Evolutionary conservation across 2,797 vertebrate species (phyloP).

Genomic region (Ctenosaura bakeri): DNA sequence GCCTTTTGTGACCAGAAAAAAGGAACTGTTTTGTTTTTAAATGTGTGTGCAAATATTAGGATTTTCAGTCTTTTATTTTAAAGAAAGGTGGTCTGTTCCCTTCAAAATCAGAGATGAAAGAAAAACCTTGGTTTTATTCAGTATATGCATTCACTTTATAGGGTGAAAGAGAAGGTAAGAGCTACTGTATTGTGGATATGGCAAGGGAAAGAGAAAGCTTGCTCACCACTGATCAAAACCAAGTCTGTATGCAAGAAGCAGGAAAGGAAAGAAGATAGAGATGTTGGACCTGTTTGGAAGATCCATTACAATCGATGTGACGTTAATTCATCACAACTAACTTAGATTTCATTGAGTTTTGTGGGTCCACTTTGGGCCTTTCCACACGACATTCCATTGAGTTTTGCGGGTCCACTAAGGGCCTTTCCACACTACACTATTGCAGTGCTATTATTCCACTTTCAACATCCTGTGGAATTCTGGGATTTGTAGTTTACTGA

Average conservation of each 20-base stretch:
- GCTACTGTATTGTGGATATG: neutral
- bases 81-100: neutral
- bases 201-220: neutral
- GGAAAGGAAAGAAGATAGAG: neutral
- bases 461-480: too few species aligned
- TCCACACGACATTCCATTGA: too few species aligned
- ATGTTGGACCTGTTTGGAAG: too few species aligned
- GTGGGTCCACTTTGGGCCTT: too few species aligned
- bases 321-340: too few species aligned
- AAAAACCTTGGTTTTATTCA: neutral
- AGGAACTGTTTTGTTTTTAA: neutral
- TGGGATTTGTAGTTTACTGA: too few species aligned
- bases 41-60: neutral
- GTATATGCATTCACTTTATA: neutral
- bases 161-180: neutral
- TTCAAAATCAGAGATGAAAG: neutral
- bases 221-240: neutral
- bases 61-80: neutral
- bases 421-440: too few species aligned
- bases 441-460: too few species aligned
- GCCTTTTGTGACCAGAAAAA: conserved; percentile 21
- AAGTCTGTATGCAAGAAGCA: neutral
- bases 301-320: too few species aligned
- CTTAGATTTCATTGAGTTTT: too few species aligned
- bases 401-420: too few species aligned